Conservation (phyloP, 2,888 invertebrate species). For the Cyclophora punctaria region DNA sequence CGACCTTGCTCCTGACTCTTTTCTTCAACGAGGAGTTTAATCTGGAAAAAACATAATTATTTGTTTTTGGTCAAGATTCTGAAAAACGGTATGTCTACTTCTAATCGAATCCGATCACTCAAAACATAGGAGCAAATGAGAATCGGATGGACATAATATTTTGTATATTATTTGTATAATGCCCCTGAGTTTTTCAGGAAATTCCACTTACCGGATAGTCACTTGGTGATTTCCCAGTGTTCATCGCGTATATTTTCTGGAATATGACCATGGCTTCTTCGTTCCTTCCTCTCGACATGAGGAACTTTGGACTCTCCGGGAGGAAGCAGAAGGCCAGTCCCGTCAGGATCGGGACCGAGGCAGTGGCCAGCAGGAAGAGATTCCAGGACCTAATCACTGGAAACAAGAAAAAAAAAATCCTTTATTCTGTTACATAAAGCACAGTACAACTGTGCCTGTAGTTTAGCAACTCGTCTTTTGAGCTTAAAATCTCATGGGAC, state of each 20-base stretch:
- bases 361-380: constrained; percentile 73
- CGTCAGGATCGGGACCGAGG: constrained; percentile 79
- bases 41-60: constrained; percentile 30
- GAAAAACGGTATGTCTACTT: no score
- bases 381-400: constrained; percentile 78
- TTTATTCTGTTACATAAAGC: background rate
- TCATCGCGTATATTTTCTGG: constrained; percentile 77
- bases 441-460: no score
- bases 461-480: no score
- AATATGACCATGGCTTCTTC: constrained; percentile 79
- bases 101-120: no score
- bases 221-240: constrained; percentile 76
- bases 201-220: constrained; percentile 77
- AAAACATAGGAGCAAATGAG: no score
- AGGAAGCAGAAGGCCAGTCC: constrained; percentile 75
- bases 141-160: no score
- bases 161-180: no score
- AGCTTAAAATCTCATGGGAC: no score
- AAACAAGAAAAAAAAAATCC: constrained; percentile 7
- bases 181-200: background rate
- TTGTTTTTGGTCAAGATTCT: no score
- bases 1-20: constrained; percentile 46
- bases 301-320: constrained; percentile 87
- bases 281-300: constrained; percentile 80
- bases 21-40: constrained; percentile 55